These are phyloP conservation scores for Eucidaris tribuloides DNA, from an alignment of 35 echinoderm and acorn worm genomes.

Conservation along the genomic window DNA sequence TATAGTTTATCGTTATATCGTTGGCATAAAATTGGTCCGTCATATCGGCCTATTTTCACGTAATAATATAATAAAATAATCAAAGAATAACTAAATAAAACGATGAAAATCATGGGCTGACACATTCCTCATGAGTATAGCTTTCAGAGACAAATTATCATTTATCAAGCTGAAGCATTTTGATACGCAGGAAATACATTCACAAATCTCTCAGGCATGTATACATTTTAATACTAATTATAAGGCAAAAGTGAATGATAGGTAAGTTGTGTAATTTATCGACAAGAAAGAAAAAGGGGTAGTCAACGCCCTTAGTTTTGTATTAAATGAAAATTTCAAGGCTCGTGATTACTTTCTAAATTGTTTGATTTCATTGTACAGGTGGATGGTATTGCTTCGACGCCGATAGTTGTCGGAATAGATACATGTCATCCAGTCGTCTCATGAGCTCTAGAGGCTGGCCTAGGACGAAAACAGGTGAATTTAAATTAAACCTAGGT, in stretches of 20 bases:
- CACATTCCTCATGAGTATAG: too few species aligned
- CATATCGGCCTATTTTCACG: too few species aligned
- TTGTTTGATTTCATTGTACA: background rate
- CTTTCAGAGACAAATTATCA: too few species aligned
- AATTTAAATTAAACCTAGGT: background rate
- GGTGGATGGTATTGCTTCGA: slow-evolving; percentile 80
- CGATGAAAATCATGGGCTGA: too few species aligned
- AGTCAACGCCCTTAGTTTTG: too few species aligned
- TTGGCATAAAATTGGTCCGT: too few species aligned
- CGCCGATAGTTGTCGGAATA: slow-evolving; percentile 46
- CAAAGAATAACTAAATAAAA: too few species aligned
- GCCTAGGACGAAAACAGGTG: slow-evolving; percentile 77
- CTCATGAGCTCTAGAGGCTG: slow-evolving; percentile 78
- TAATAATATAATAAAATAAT: too few species aligned
- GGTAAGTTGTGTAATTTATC: background rate
- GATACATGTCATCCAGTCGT: slow-evolving; percentile 39
- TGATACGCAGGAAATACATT: too few species aligned
- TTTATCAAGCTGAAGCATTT: too few species aligned
- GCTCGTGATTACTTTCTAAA: background rate
- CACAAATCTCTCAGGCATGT: background rate
- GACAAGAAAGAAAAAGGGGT: too few species aligned
- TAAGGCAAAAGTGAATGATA: background rate
- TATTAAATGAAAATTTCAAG: background rate
- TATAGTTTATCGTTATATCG: too few species aligned
- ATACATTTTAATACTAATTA: background rate